Evolutionary conservation across 1,140 invertebrate genomes (phyloP), one percentile per base, ranked within the genome.

Genomic region (Onthophagus taurus): DNA sequence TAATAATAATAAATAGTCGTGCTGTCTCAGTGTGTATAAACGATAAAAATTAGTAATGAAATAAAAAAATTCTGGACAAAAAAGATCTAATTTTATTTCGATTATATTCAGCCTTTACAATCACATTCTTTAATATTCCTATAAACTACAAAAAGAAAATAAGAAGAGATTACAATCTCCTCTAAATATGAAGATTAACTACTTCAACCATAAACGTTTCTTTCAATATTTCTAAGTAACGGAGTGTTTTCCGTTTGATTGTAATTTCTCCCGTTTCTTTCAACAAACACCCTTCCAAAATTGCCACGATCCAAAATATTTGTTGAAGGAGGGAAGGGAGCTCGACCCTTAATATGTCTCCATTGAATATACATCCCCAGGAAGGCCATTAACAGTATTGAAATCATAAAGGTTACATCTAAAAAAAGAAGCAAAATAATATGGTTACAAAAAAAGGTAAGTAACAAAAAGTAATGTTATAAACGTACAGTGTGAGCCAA

Each of bases 21-120:
- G 53, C 69, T 69, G 58, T 58, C 53, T 58, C 53, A 57, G 68
- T 70, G 67, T 60, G 56, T 57, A 59, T 45, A 52, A 54, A 50
- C 7, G 18, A 12, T 21, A 21, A 4, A 21, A 11, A 8, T 37
- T 9, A 9, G 14, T 34, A 34, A 34, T 34, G n/a, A n/a, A n/a
- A 14, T 13, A 13, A 17, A 37, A n/a, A 18, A 36, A 4, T 11
- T 6, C 23, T 20, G 16, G n/a, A n/a, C n/a, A 26, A 21, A 19
- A n/a, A 21, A 37, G n/a, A 37, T 37, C n/a, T 12, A 21, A 37
- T 21, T 37, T 20, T 21, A 37, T 8, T 12, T 23, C 0, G 17
- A 11, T 12, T n/a, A 20, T 21, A 37, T 4, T 12, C 7, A 18
- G n/a, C n/a, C n/a, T n/a, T n/a, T n/a, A n/a, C n/a, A 11, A 21